Conservation (phyloP, 1,140 invertebrate species). For the Lepidostoma basale region DNA sequence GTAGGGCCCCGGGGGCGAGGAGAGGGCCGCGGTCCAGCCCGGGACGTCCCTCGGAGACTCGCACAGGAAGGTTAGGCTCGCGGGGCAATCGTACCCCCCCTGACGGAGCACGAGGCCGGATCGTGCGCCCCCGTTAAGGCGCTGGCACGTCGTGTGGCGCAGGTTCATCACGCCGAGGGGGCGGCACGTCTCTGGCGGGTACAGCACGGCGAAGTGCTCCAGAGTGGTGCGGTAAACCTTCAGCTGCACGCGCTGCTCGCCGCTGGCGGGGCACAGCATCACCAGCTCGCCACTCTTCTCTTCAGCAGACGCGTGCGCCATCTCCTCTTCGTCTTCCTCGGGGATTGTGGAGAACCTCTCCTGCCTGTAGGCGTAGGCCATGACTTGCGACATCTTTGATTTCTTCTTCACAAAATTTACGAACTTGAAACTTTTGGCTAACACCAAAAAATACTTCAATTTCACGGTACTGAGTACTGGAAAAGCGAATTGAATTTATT, state of each 20-base stretch:
- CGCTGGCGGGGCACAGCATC: constrained; percentile 63
- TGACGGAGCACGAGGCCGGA: constrained; percentile 64
- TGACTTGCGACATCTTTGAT: no score
- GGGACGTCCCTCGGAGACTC: constrained; percentile 65
- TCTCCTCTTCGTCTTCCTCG: constrained; percentile 47
- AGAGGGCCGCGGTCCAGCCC: constrained; percentile 67
- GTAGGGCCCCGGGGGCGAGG: constrained; percentile 57
- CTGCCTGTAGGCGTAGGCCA: constrained; percentile 35
- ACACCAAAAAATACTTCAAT: no score
- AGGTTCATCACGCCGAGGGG: constrained; percentile 68
- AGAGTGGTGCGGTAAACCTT: constrained; percentile 70
- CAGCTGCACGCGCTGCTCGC: constrained; percentile 66
- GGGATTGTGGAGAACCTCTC: constrained; percentile 36
- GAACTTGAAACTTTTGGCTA: no score
- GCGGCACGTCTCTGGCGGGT: constrained; percentile 67
- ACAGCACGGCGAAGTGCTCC: constrained; percentile 72
- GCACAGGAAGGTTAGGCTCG: constrained; percentile 65
- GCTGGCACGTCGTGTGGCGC: constrained; percentile 64
- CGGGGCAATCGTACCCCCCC: constrained; percentile 66
- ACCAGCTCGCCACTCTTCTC: constrained; percentile 69
- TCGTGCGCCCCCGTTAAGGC: constrained; percentile 53
- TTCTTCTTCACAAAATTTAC: no score
- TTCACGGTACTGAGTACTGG: no score
- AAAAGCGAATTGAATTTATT: no score
- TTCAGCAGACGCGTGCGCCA: constrained; percentile 61